A percentile compares a stretch with the other conserved stretches of the same genome.
phyloP scores from a whole-genome alignment of 2,888 invertebrate species.

The Lampropteryx suffumata region DNA sequence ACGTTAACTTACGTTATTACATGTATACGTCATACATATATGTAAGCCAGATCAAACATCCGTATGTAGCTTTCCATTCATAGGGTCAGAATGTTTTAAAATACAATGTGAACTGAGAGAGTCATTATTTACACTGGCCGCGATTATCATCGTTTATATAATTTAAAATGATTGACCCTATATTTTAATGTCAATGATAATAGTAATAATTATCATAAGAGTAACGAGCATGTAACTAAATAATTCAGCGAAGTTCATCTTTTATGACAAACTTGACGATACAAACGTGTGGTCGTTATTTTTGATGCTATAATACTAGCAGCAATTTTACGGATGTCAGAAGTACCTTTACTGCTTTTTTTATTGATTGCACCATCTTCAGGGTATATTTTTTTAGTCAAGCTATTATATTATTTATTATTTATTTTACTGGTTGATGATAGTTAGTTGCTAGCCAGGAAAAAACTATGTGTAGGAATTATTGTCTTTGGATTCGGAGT shows the following conservation, averaged over 20 bases:
- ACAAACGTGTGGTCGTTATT: constrained; percentile 19
- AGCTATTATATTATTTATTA: neutral
- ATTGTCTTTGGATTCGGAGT: neutral
- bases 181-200: too few species aligned
- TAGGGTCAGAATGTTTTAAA: too few species aligned
- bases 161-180: too few species aligned
- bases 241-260: constrained; percentile 6
- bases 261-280: constrained; percentile 18
- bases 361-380: constrained; percentile 16
- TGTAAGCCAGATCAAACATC: too few species aligned
- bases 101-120: too few species aligned
- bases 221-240: constrained; percentile 17
- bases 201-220: neutral
- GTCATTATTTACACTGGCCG: too few species aligned
- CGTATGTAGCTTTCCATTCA: too few species aligned
- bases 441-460: neutral
- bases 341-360: constrained; percentile 14
- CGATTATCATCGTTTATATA: too few species aligned
- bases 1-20: constrained; percentile 17
- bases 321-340: constrained; percentile 12
- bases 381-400: neutral
- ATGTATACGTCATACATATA: too few species aligned
- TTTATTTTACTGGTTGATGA: neutral
- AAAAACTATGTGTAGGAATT: neutral
- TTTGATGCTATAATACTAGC: constrained; percentile 9